Conservation (phyloP, 2,797 vertebrate species). For the Odontamblyopus lacepedii region DNA sequence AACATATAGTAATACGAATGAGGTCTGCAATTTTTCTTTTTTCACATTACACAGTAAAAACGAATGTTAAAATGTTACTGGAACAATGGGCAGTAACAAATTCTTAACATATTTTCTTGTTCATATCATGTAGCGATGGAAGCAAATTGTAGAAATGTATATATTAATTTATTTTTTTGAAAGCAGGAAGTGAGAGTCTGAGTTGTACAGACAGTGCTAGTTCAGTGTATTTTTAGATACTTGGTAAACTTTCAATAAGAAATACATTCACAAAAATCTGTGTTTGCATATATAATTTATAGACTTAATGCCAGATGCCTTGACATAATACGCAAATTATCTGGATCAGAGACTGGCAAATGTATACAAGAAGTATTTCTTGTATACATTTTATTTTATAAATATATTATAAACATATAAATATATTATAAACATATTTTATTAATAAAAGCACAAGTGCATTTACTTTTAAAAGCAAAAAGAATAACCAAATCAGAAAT, state of each 20-base stretch:
- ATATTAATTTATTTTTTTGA: background rate
- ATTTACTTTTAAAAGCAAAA: background rate
- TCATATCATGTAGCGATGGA: background rate
- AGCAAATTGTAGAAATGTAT: background rate
- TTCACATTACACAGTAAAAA: no score
- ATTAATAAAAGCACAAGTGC: no score
- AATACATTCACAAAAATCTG: background rate
- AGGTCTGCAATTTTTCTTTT: no score
- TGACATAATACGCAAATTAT: background rate
- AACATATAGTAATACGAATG: no score
- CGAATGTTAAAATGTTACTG: no score
- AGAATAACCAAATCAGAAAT: background rate
- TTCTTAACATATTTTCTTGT: no score
- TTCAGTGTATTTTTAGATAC: slow-evolving; percentile 35
- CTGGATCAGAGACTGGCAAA: no score
- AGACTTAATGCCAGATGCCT: background rate
- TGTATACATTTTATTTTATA: no score
- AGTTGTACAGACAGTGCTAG: background rate
- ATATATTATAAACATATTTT: no score
- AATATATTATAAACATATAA: no score
- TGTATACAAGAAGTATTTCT: no score
- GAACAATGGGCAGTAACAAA: no score
- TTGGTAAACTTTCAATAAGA: slow-evolving; percentile 17
- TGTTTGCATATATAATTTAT: background rate
- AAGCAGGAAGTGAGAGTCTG: background rate